These are phyloP conservation scores for Sarcophaga peregrina DNA, from an alignment of 1,140 invertebrate species.

Conservation along the genomic window DNA sequence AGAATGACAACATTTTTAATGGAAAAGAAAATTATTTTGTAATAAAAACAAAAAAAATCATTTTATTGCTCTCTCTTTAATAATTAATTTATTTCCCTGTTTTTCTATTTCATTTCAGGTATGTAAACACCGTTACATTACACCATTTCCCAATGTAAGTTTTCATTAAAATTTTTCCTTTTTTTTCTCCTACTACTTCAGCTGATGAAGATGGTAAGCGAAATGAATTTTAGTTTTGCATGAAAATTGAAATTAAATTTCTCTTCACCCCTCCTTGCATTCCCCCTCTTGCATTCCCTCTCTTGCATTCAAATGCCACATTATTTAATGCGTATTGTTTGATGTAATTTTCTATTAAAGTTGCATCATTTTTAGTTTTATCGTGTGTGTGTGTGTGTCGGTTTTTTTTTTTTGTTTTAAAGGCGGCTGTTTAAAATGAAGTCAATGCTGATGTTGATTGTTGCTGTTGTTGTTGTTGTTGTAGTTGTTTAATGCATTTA, in stretches of 20 bases:
- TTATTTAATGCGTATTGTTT: neutral
- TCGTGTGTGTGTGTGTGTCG: too few species aligned
- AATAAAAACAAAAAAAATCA: neutral
- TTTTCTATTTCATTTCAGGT: neutral
- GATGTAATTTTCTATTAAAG: neutral
- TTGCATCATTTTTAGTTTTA: neutral
- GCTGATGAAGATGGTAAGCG: constrained; percentile 13
- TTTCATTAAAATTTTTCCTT: neutral
- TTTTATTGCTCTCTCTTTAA: neutral
- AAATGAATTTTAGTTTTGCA: neutral
- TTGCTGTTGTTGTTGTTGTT: too few species aligned
- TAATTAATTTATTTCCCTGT: neutral
- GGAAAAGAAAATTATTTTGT: too few species aligned
- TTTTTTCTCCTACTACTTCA: constrained; percentile 1
- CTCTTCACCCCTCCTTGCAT: too few species aligned
- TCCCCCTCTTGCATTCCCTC: too few species aligned
- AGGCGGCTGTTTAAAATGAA: too few species aligned
- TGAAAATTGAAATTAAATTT: neutral
- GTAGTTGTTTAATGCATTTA: too few species aligned
- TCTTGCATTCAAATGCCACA: neutral
- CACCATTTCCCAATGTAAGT: neutral
- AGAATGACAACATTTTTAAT: too few species aligned
- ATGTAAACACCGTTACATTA: neutral
- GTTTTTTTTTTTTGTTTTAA: too few species aligned
- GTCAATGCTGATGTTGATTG: too few species aligned